A percentile compares a stretch with the other conserved stretches of the same genome.
phyloP scores from a whole-genome alignment of 2,888 invertebrate genomes.

The Fragum whitleyi region DNA sequence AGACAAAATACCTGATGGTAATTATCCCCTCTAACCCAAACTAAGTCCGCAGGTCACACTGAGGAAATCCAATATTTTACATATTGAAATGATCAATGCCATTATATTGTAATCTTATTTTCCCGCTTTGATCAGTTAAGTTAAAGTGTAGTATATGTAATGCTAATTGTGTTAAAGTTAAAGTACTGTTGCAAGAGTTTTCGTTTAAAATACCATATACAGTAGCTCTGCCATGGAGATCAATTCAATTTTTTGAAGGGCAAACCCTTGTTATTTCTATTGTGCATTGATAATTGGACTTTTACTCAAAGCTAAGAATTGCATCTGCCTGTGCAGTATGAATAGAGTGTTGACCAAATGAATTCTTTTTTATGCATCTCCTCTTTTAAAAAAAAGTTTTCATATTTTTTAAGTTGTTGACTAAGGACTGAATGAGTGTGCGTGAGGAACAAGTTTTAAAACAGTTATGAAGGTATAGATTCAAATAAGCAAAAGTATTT shows the following conservation, averaged over 20 bases:
- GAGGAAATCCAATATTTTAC: constrained; percentile 12
- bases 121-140: not conserved
- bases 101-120: not conserved
- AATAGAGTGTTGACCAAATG: too few relatives aligned
- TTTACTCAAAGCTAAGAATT: too few relatives aligned
- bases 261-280: not conserved
- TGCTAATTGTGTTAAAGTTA: not conserved
- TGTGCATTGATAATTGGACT: not conserved
- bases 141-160: not conserved
- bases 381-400: too few relatives aligned
- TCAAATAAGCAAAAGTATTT: too few relatives aligned
- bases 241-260: not conserved
- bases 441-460: too few relatives aligned
- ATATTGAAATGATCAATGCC: constrained; percentile 5
- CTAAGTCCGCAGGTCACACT: constrained; percentile 1
- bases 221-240: not conserved
- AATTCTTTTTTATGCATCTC: too few relatives aligned
- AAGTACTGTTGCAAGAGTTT: not conserved
- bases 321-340: too few relatives aligned
- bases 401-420: too few relatives aligned
- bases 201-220: not conserved
- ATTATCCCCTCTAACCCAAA: constrained; percentile 13
- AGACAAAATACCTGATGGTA: not conserved
- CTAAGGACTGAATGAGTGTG: too few relatives aligned
- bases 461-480: too few relatives aligned